These are phyloP conservation scores for Brachionus asplanchnoidis DNA, from an alignment of 1,140 invertebrate genomes.

Conservation along the genomic window DNA sequence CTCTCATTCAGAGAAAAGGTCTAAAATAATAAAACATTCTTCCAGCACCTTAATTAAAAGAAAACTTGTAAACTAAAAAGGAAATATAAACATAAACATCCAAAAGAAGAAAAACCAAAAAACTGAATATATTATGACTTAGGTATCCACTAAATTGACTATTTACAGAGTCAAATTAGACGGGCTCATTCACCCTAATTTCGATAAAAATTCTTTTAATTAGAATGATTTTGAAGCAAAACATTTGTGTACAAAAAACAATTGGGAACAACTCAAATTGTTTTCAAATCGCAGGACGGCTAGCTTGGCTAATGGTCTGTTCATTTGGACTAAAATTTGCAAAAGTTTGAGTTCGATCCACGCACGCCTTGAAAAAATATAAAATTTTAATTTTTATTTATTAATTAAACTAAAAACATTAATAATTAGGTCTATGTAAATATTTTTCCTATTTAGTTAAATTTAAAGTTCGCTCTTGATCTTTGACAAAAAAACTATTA, in stretches of 20 bases:
- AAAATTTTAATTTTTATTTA: neutral
- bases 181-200: conserved; percentile 23
- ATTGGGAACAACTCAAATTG: neutral
- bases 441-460: neutral
- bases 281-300: neutral
- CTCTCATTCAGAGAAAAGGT: neutral
- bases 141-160: conserved; percentile 23
- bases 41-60: conserved; percentile 23
- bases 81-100: conserved; percentile 8
- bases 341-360: neutral
- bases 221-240: conserved; percentile 32
- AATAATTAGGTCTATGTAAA: neutral
- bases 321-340: conserved; percentile 30
- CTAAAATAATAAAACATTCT: neutral
- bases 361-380: neutral
- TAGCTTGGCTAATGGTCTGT: neutral
- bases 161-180: conserved; percentile 32
- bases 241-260: conserved; percentile 6
- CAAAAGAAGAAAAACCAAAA: neutral
- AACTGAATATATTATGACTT: conserved; percentile 13
- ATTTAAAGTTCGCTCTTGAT: neutral
- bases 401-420: neutral
- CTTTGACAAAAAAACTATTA: neutral
- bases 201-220: conserved; percentile 23
- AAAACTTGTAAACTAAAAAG: neutral